Conservation (phyloP, 1,140 invertebrate species). For the Andricus grossulariae region DNA sequence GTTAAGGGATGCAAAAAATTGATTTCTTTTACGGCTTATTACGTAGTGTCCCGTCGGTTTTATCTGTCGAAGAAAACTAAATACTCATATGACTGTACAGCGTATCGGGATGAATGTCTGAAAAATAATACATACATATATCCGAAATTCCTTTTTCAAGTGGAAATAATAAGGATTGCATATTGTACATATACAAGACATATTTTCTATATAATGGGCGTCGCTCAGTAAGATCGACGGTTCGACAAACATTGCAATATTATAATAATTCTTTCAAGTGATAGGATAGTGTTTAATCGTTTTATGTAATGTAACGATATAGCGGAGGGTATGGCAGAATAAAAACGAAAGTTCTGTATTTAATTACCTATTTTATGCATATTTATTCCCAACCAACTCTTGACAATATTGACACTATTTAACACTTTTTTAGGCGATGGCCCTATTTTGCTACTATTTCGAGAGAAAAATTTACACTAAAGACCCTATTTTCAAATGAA, state of each 20-base stretch:
- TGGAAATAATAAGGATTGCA: constrained; percentile 73
- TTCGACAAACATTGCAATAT: constrained; percentile 76
- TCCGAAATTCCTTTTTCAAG: constrained; percentile 70
- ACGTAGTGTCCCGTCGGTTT: constrained; percentile 50
- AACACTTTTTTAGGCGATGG: too few species aligned
- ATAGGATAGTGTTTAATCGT: constrained; percentile 76
- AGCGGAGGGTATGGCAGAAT: constrained; percentile 75
- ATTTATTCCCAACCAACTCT: constrained; percentile 35
- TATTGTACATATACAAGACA: constrained; percentile 77
- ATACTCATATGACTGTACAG: constrained; percentile 74
- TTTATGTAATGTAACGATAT: constrained; percentile 77
- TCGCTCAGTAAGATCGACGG: constrained; percentile 71
- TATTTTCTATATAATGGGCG: constrained; percentile 77
- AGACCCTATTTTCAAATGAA: too few species aligned
- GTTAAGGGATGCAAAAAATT: constrained; percentile 38
- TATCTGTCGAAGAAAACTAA: constrained; percentile 51
- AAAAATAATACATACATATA: constrained; percentile 65
- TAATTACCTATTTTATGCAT: constrained; percentile 51
- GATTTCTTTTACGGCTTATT: constrained; percentile 55
- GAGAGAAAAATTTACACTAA: too few species aligned
- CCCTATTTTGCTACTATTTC: too few species aligned
- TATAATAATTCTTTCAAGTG: constrained; percentile 76
- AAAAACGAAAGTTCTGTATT: constrained; percentile 77
- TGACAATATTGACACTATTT: too few species aligned
- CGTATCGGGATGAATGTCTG: constrained; percentile 69